phyloP scores from a whole-genome alignment of 2,113 vertebrate genomes.

The Pantherophis guttatus region DNA sequence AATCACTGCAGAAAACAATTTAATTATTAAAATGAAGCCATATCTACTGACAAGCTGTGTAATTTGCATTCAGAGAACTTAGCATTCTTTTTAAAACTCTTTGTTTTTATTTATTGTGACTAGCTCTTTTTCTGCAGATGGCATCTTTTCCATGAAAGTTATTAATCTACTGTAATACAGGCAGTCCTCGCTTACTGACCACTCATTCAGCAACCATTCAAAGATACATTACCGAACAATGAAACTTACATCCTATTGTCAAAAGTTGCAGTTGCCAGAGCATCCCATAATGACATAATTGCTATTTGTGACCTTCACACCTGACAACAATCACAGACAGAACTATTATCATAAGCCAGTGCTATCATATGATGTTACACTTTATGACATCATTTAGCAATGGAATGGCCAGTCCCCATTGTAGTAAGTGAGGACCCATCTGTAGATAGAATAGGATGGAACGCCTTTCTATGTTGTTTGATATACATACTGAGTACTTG shows the following conservation, averaged over 20 bases:
- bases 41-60: constrained; percentile 57
- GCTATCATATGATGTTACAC: neutral
- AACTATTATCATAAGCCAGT: neutral
- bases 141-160: constrained; percentile 48
- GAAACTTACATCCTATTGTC: neutral
- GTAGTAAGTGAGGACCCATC: neutral
- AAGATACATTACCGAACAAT: neutral
- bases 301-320: neutral
- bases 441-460: constrained; percentile 43
- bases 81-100: constrained; percentile 56
- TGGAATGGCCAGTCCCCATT: neutral
- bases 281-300: neutral
- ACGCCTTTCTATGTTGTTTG: constrained; percentile 33
- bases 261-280: neutral
- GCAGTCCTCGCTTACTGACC: neutral
- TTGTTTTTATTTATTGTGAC: constrained; percentile 57
- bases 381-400: neutral
- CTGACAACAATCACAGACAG: neutral
- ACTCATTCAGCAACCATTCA: neutral
- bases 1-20: neutral
- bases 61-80: constrained; percentile 49
- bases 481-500: constrained; percentile 51
- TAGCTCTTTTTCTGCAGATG: constrained; percentile 48
- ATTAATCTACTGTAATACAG: constrained; percentile 51
- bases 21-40: constrained; percentile 46